phyloP scores from a whole-genome alignment of 2,797 vertebrate genomes.

The Chrysocyon brachyurus region DNA sequence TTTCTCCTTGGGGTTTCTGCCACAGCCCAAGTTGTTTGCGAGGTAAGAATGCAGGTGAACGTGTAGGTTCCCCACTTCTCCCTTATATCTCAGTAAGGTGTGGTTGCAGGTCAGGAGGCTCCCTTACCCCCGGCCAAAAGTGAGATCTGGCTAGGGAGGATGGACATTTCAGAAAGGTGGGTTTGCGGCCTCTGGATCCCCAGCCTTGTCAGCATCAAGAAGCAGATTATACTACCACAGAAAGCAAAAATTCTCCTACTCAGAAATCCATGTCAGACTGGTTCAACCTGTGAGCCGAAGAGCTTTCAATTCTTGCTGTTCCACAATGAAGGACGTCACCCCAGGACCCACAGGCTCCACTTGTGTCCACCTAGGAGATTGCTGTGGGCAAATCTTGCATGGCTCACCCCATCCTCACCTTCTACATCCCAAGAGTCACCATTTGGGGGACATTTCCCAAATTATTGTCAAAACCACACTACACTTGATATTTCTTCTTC shows the following conservation, averaged over 20 bases:
- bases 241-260: background rate
- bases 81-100: background rate
- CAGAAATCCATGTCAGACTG: too few species aligned
- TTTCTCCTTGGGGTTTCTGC: background rate
- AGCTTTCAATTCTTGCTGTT: background rate
- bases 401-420: background rate
- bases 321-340: background rate
- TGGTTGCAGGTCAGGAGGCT: background rate
- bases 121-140: accelerated
- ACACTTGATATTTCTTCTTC: background rate
- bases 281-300: background rate
- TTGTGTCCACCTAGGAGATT: background rate
- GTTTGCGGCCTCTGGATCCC: background rate
- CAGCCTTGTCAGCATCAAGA: background rate
- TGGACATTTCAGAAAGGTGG: background rate
- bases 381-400: accelerated
- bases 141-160: background rate
- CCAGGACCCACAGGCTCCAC: background rate
- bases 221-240: background rate
- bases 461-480: background rate
- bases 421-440: background rate
- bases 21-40: background rate
- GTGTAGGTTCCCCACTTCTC: accelerated
- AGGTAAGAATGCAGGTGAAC: background rate
- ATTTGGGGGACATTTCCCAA: background rate